phyloP scores from a whole-genome alignment of 2,888 invertebrate species.

The Cyrtodaria siliqua region DNA sequence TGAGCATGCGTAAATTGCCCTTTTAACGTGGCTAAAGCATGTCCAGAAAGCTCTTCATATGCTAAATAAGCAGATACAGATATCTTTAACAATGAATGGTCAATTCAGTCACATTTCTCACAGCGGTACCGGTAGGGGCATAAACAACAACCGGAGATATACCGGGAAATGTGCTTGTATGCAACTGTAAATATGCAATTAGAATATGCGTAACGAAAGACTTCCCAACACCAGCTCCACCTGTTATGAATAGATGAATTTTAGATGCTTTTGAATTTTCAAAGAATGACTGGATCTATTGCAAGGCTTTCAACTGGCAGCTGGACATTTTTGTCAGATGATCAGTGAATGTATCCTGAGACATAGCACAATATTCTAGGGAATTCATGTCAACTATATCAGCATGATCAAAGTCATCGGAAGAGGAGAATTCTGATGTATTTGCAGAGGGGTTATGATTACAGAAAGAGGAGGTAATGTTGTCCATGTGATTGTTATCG shows the following conservation, averaged over 20 bases:
- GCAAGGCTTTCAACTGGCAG: too few relatives aligned
- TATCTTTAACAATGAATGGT: slow-evolving; percentile 45
- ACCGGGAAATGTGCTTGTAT: slow-evolving; percentile 15
- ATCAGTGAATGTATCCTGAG: slow-evolving; percentile 15
- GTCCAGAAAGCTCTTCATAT: slow-evolving; percentile 28
- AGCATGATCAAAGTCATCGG: too few relatives aligned
- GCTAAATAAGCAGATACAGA: slow-evolving; percentile 39
- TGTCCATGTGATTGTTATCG: too few relatives aligned
- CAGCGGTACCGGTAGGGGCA: slow-evolving; percentile 55
- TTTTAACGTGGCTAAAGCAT: slow-evolving; percentile 19
- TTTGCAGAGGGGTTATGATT: too few relatives aligned
- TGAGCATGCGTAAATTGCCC: slow-evolving; percentile 36
- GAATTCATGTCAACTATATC: slow-evolving; percentile 18
- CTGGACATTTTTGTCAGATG: too few relatives aligned
- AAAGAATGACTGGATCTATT: too few relatives aligned
- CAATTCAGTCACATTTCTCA: too few relatives aligned
- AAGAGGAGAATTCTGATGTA: too few relatives aligned
- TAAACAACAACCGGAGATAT: slow-evolving; percentile 27
- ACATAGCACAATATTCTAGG: slow-evolving; percentile 19
- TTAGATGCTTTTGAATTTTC: too few relatives aligned
- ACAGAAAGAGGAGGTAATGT: too few relatives aligned
- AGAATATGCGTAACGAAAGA: slow-evolving; percentile 24
- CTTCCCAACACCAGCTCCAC: too few relatives aligned
- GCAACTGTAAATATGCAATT: slow-evolving; percentile 24
- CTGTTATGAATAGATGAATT: slow-evolving; percentile 31